Percentiles rank a stretch among this genome's conserved stretches.
These are phyloP conservation scores for Boloria euphrosyne DNA, from an alignment of 2,888 invertebrate genomes.

Conservation along the genomic window DNA sequence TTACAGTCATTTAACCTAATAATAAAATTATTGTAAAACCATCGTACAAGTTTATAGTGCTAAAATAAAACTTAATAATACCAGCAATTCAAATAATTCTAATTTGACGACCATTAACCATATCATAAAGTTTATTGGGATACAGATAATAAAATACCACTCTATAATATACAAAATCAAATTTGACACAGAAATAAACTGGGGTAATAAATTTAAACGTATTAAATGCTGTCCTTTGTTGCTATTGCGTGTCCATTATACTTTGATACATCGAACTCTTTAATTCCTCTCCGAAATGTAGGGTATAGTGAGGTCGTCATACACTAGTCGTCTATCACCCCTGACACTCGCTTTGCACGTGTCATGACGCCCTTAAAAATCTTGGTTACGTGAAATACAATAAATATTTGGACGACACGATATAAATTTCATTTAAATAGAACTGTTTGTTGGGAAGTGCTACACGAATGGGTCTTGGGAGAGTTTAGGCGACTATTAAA, in stretches of 20 bases:
- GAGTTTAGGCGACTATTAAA: conserved; percentile 6
- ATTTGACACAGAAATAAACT: conserved; percentile 65
- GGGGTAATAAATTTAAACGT: conserved; percentile 73
- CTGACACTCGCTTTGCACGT: conserved; percentile 58
- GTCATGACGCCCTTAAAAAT: conserved; percentile 65
- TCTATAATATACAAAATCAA: conserved; percentile 68
- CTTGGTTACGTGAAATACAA: conserved; percentile 56
- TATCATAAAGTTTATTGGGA: conserved; percentile 64
- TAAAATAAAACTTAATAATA: conserved; percentile 11
- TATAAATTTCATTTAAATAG: conserved; percentile 49
- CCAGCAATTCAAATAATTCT: conserved; percentile 46
- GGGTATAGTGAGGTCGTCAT: conserved; percentile 42
- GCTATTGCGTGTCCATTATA: conserved; percentile 47
- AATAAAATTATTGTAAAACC: conserved; percentile 8
- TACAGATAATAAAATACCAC: conserved; percentile 66
- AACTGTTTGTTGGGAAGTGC: conserved; percentile 38
- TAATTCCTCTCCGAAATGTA: neutral
- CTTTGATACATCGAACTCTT: conserved; percentile 40
- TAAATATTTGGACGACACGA: conserved; percentile 74
- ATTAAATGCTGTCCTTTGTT: conserved; percentile 68
- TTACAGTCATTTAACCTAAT: neutral
- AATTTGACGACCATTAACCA: conserved; percentile 48
- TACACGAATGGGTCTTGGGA: conserved; percentile 17
- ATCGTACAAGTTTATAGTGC: conserved; percentile 1
- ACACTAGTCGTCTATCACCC: conserved; percentile 52